These are phyloP conservation scores for Microcebus jonahi DNA, from an alignment of 2,113 vertebrate genomes.

Conservation along the genomic window DNA sequence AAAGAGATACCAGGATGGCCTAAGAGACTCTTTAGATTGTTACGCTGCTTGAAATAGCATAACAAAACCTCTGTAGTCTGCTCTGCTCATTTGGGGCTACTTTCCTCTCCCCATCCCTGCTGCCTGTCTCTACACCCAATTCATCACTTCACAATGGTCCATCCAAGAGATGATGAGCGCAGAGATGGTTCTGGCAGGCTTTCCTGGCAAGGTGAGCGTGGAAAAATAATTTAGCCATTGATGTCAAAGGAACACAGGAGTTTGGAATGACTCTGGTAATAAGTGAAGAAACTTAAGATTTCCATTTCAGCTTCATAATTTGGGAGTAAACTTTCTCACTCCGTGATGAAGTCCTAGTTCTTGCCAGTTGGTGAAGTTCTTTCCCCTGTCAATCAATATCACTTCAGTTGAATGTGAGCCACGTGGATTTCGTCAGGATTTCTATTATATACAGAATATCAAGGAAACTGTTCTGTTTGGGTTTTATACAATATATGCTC, in stretches of 20 bases:
- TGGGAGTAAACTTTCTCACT: constrained; percentile 54
- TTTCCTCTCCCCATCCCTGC: no score
- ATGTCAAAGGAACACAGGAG: constrained; percentile 61
- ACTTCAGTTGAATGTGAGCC: constrained; percentile 48
- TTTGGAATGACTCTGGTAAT: constrained; percentile 18
- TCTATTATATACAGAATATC: constrained; percentile 60
- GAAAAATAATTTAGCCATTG: constrained; percentile 64
- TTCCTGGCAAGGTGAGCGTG: constrained; percentile 58
- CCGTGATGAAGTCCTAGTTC: constrained; percentile 49
- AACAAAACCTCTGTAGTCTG: not conserved
- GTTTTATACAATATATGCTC: constrained; percentile 34
- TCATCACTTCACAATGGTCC: constrained; percentile 38
- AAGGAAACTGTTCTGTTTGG: constrained; percentile 55
- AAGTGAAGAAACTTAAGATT: constrained; percentile 58
- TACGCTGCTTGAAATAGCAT: not conserved
- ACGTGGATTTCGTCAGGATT: constrained; percentile 74
- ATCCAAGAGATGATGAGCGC: constrained; percentile 45
- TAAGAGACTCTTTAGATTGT: not conserved
- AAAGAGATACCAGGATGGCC: not conserved
- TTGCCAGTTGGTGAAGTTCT: constrained; percentile 58
- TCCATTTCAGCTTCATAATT: constrained; percentile 53
- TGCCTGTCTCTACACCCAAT: not conserved
- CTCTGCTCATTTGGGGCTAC: constrained; percentile 6
- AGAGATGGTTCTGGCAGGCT: constrained; percentile 54
- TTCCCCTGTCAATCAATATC: constrained; percentile 67